Evolutionary conservation across 2,113 vertebrate species (phyloP), one percentile per base, ranked within the genome.

Genomic region (Gobio gobio): DNA sequence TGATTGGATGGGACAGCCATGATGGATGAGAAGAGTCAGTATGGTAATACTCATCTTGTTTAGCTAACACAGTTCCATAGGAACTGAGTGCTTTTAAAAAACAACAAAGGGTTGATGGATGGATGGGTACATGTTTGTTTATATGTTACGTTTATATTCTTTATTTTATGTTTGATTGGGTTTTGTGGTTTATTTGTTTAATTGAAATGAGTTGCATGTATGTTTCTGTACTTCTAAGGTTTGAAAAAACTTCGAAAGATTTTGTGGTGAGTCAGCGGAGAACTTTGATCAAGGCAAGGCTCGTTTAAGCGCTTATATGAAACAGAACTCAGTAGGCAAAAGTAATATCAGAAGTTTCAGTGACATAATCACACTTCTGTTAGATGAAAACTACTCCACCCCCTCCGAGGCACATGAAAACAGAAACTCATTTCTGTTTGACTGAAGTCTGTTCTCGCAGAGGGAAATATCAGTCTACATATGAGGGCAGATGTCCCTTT

Each of bases 21-120:
- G 93, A 94, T 90, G 90, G 91, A 94, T 93, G 92, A 91, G 89
- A 88, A 84, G 88, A 89, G 89, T 89, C 91, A 91, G 93, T 91
- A 92, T 88, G 91, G 89, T 90, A 84, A 84, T 87, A 82, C 88
- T 91, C 87, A 90, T 89, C 89, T 86, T 90, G 88, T 88, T 90
- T 83, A 75, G 86, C 87, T 91, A 86, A 90, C 76, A 83, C 84
- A 64, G 79, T 84, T 66, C 86, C 87, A 87, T 90, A 89, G 90
- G 89, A 92, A 92, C 84, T 84, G 80, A 61, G 4, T 12, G 47
- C 51, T 59, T 36, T 59, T 24, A 73, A 73, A 49, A 47, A 33
- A 66, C 70, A 26, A 54, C 66, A 43, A 43, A 14, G 43, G 14
- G 13, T 24, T 10, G 36, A 63, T 54, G 49, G 3, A 61, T 61